A percentile compares a stretch with the other conserved stretches of the same genome.
Conservation (phyloP, 1,140 invertebrate genomes). For the Maniola jurtina region DNA sequence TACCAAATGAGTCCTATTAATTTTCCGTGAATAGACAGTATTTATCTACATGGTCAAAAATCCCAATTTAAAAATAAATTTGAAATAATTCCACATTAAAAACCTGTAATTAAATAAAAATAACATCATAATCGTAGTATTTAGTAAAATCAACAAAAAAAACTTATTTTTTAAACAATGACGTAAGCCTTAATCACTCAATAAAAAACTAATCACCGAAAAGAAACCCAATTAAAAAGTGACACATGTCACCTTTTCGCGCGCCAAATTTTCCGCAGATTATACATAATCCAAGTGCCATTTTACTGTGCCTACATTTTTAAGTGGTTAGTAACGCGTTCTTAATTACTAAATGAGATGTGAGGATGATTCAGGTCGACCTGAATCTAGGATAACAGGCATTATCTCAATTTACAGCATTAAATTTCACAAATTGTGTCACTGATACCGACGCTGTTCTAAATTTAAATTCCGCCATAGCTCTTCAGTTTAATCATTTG, state of each 20-base stretch:
- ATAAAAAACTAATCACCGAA: conserved; percentile 15
- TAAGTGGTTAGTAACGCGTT: conserved; percentile 33
- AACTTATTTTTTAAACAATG: too few relatives aligned
- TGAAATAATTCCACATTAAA: too few relatives aligned
- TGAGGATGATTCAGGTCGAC: conserved; percentile 55
- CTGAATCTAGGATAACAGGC: conserved; percentile 42
- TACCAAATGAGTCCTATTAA: too few relatives aligned
- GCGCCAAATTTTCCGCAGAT: conserved; percentile 27
- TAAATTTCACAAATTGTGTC: conserved; percentile 54
- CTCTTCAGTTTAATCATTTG: neutral
- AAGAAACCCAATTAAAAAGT: conserved; percentile 31
- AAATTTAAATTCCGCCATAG: conserved; percentile 24
- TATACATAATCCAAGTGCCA: conserved; percentile 16
- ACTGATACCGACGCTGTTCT: conserved; percentile 26
- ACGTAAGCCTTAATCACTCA: neutral
- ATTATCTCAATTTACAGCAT: conserved; percentile 57
- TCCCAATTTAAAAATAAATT: too few relatives aligned
- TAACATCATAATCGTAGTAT: too few relatives aligned
- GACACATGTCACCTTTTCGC: conserved; percentile 12
- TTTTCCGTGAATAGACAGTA: too few relatives aligned
- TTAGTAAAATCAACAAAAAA: too few relatives aligned
- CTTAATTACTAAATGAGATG: conserved; percentile 42
- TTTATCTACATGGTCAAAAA: too few relatives aligned
- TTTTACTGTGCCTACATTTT: conserved; percentile 16
- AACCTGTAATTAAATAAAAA: too few relatives aligned